These are phyloP conservation scores for Ornithoptera alexandrae DNA, from an alignment of 2,888 invertebrate genomes.

Conservation along the genomic window DNA sequence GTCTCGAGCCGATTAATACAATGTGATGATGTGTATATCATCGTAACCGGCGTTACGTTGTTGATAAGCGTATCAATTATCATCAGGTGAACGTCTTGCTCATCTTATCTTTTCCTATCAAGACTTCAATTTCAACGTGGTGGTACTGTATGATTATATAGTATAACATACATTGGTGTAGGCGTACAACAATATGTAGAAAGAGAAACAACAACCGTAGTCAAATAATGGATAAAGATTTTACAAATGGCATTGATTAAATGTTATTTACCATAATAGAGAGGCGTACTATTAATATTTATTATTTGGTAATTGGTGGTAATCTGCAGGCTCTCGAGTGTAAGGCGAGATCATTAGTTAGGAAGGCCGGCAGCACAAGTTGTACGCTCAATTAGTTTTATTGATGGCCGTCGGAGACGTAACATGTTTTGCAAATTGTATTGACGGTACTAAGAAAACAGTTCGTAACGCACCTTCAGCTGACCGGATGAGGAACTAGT, in stretches of 20 bases:
- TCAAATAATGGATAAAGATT: not conserved
- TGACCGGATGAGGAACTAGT: too few species aligned
- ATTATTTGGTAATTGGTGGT: constrained; percentile 2
- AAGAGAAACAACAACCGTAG: not conserved
- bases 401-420: constrained; percentile 61
- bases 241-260: not conserved
- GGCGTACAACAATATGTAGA: not conserved
- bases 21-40: too few species aligned
- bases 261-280: not conserved
- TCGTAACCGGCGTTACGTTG: too few species aligned
- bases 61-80: too few species aligned
- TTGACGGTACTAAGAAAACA: not conserved
- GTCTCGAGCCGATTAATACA: too few species aligned
- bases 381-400: constrained; percentile 72
- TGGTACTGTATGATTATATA: too few species aligned
- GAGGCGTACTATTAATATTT: not conserved
- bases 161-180: too few species aligned
- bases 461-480: too few species aligned
- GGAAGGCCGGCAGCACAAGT: constrained; percentile 61
- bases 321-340: not conserved
- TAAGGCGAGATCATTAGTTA: constrained; percentile 57
- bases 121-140: too few species aligned
- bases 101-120: too few species aligned
- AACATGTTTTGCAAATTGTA: not conserved
- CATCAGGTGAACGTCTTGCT: too few species aligned